Percentiles rank a stretch among this genome's conserved stretches.
Conservation (phyloP, 2,888 invertebrate genomes). For the Drosophila maculinotata region DNA sequence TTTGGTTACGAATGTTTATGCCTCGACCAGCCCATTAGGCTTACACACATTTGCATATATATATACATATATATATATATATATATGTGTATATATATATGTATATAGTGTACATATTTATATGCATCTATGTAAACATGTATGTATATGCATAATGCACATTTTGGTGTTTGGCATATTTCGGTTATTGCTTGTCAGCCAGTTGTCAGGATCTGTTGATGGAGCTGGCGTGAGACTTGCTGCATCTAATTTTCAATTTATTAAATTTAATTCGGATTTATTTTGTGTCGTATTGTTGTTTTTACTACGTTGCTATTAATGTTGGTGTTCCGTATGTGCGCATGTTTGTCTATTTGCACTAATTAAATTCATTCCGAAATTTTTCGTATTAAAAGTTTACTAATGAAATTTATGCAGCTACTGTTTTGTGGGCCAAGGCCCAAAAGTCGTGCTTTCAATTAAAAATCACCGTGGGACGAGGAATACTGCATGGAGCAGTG, state of each 20-base stretch:
- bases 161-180: constrained; percentile 6
- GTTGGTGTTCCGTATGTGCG: constrained; percentile 23
- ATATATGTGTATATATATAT: too few relatives aligned
- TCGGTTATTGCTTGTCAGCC: constrained; percentile 1
- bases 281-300: neutral
- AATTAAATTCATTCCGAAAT: constrained; percentile 65
- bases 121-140: neutral
- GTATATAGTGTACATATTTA: neutral
- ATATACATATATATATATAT: neutral
- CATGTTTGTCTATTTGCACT: constrained; percentile 53
- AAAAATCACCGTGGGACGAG: constrained; percentile 53
- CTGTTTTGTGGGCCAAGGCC: constrained; percentile 54
- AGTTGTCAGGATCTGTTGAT: constrained; percentile 13
- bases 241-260: constrained; percentile 7
- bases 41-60: neutral
- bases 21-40: neutral
- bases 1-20: constrained; percentile 7
- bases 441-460: constrained; percentile 67
- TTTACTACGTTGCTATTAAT: constrained; percentile 1
- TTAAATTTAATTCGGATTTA: constrained; percentile 11
- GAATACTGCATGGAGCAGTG: constrained; percentile 4
- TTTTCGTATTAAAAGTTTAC: constrained; percentile 72
- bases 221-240: neutral
- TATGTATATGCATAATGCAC: neutral
- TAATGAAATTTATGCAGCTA: constrained; percentile 68